Base-by-base conservation (phyloP, 2,888 invertebrate species). In the Bugulina stolonifera region DNA sequence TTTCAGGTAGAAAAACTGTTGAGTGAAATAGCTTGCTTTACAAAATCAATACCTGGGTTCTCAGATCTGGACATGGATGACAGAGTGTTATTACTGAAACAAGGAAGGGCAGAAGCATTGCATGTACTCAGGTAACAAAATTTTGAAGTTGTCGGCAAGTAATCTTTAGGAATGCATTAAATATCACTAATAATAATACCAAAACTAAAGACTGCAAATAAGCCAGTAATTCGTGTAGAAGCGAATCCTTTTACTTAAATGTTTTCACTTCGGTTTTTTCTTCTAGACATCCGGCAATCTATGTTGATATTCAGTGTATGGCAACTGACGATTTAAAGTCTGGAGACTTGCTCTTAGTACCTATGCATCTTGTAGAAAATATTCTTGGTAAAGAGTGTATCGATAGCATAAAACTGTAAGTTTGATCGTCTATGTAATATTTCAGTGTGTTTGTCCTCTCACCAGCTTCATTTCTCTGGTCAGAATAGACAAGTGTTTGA, bases 31-130 rank as follows among this genome's bases (percentile, higher is more conserved):
- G 32, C 64, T 3, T 64, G 29, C 3, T 64, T 32, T 32, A 32
- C 27, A 14, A 64, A 64, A 32, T 64, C 25, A 14, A 29, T 64
- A 32, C 64, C 64, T 25, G 64, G 64, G 3, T 64, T 64, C 34
- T 64, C 64, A 1, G 32, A 64, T n/a, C 32, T 64, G 27, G 25
- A 32, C 14, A 64, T 64, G 18, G 64, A 64, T 64, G 64, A 64
- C 32, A 27, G 64, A 32, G 32, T 64, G 2, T 29, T 64, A 14
- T n/a, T 64, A n/a, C n/a, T 64, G 29, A 64, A 64, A 32, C 25
- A 64, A 32, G 64, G 64, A 1, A 27, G 64, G 32, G 64, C 32
- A 14, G 64, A 64, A 5, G 32, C 25, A 3, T 14, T 64, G n/a
- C 22, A 27, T n/a, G 32, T 64, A 14, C 64, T 64, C 5, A 64